Evolutionary conservation across 2,113 vertebrate species (phyloP).

Genomic region (Nycticorax nycticorax): DNA sequence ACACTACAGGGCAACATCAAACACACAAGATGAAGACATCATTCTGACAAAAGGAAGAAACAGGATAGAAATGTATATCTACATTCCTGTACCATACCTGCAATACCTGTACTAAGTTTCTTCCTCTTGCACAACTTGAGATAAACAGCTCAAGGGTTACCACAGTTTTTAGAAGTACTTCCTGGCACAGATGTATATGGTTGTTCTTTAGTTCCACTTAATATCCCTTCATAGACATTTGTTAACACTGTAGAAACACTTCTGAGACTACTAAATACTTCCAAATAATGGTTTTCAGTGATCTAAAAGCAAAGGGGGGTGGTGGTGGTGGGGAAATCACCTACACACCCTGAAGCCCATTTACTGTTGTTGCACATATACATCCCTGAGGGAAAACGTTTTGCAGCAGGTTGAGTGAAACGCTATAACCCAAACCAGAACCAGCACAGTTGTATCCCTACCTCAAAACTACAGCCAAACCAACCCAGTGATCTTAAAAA

Average conservation of each 20-base stretch:
- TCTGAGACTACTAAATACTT: not conserved
- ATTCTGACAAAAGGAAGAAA: not conserved
- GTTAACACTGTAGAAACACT: not conserved
- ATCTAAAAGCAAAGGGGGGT: not conserved
- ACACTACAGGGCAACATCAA: not conserved
- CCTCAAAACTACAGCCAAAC: not conserved
- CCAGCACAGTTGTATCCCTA: not conserved
- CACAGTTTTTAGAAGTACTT: not conserved
- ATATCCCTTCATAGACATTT: not conserved
- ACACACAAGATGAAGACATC: not conserved
- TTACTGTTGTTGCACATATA: too few relatives aligned
- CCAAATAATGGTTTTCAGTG: not conserved
- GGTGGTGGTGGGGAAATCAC: not conserved
- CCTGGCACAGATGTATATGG: not conserved
- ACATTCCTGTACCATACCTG: not conserved
- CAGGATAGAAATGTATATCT: accelerated
- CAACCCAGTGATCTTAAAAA: not conserved
- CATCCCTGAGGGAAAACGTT: accelerated
- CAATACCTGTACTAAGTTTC: not conserved
- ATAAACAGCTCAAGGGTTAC: not conserved
- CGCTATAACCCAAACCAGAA: accelerated
- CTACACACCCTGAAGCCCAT: not conserved
- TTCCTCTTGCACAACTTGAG: not conserved
- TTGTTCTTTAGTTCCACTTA: not conserved
- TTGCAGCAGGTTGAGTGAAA: not conserved